Evolutionary conservation across 37 sponge, comb jelly and placozoan genomes (phyloP).

Genomic region (Geodia barretti): DNA sequence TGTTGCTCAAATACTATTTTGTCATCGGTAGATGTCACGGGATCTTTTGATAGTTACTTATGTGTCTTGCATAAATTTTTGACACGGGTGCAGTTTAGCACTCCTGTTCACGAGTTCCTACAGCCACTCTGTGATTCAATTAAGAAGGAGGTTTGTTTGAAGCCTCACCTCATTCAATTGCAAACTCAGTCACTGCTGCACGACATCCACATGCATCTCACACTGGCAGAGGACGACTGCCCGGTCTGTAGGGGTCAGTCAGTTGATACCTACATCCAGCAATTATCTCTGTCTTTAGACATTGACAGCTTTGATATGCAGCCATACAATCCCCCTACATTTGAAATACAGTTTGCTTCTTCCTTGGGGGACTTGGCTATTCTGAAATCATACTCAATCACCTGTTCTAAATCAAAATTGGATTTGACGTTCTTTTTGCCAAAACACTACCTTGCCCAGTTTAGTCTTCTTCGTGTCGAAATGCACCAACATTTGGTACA

Average conservation of each 20-base stretch:
- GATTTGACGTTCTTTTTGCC: neutral
- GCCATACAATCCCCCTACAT: too few relatives aligned
- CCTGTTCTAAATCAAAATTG: neutral
- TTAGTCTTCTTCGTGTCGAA: neutral
- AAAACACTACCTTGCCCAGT: neutral
- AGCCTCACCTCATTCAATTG: slow-evolving; percentile 7
- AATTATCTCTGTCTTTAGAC: neutral
- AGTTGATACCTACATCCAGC: neutral
- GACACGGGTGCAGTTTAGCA: too few relatives aligned
- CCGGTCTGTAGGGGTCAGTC: slow-evolving; percentile 29
- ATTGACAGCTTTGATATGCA: neutral
- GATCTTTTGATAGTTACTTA: too few relatives aligned
- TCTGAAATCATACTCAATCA: neutral
- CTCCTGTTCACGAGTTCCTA: slow-evolving; percentile 1
- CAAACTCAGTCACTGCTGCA: slow-evolving; percentile 39
- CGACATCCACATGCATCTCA: slow-evolving; percentile 34
- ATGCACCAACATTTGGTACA: neutral
- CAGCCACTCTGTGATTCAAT: slow-evolving; percentile 13
- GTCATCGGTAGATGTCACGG: too few relatives aligned
- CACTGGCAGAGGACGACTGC: slow-evolving; percentile 9
- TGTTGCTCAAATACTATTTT: too few relatives aligned
- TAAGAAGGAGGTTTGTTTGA: neutral
- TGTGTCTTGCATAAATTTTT: too few relatives aligned
- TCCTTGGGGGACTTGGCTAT: too few relatives aligned
- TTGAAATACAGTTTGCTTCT: too few relatives aligned